phyloP scores from a whole-genome alignment of 2,113 vertebrate genomes.

The Scomber japonicus region DNA sequence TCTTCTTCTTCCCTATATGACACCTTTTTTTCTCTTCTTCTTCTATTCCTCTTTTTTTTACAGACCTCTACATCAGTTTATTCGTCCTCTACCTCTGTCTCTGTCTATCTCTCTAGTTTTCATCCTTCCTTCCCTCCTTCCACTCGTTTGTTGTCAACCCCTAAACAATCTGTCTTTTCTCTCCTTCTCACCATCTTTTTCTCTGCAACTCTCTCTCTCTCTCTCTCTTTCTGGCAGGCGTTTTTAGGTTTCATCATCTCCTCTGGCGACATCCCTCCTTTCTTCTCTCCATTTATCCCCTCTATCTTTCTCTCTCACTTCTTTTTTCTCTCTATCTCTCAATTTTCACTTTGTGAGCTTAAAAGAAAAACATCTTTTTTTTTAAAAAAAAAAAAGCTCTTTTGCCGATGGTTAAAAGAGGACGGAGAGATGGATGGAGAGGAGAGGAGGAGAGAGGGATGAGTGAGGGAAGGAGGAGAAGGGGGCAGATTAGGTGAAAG shows the following conservation, averaged over 20 bases:
- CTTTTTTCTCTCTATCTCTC: background rate
- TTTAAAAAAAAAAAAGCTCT: background rate
- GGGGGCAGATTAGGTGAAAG: conserved; percentile 3
- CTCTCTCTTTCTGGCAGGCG: conserved; percentile 42
- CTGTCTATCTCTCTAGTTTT: background rate
- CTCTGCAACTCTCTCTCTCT: background rate
- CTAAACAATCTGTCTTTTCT: conserved; percentile 28
- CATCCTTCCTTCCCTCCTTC: background rate
- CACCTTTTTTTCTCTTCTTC: background rate
- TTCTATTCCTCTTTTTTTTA: too few species aligned
- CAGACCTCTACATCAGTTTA: too few species aligned
- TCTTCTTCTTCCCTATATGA: conserved; percentile 16
- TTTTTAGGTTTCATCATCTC: conserved; percentile 73
- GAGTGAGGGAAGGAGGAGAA: too few species aligned
- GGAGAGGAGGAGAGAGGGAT: too few species aligned
- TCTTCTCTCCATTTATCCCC: conserved; percentile 38
- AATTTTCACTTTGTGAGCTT: conserved; percentile 9
- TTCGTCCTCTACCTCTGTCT: background rate
- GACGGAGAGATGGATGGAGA: too few species aligned
- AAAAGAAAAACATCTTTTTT: background rate
- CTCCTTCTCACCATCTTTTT: conserved; percentile 27
- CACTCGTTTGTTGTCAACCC: conserved; percentile 7
- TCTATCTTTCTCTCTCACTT: background rate
- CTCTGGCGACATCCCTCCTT: conserved; percentile 63
- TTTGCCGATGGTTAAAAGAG: too few species aligned